Evolutionary conservation across 2,113 vertebrate species (phyloP).

Genomic region (Macaca mulatta): DNA sequence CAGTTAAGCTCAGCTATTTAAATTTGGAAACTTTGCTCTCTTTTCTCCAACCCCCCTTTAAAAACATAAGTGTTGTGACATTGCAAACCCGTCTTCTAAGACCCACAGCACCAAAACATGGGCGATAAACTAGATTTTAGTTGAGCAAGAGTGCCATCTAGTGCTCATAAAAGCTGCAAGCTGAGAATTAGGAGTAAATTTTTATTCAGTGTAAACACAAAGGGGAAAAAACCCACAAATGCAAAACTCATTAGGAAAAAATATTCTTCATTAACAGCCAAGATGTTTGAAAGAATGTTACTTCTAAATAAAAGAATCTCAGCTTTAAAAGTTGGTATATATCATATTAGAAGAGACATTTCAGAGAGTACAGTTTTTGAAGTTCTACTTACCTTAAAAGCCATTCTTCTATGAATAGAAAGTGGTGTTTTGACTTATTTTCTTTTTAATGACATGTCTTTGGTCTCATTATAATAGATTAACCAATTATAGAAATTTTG

Average conservation of each 20-base stretch:
- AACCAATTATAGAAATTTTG: neutral
- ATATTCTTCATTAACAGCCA: neutral
- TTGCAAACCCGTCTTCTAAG: neutral
- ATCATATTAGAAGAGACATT: neutral
- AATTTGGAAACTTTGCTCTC: neutral
- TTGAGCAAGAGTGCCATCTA: constrained; percentile 72
- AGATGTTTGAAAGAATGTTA: constrained; percentile 8
- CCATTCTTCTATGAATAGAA: constrained; percentile 2
- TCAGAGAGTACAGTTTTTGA: neutral
- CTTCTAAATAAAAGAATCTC: neutral
- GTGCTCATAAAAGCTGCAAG: constrained; percentile 53
- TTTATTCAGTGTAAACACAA: neutral
- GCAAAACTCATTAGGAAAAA: neutral
- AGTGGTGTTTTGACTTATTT: neutral
- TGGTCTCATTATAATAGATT: neutral
- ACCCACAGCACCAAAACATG: neutral
- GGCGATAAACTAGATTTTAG: neutral
- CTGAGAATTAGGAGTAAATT: constrained; percentile 31
- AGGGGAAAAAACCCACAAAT: neutral
- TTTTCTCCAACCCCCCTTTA: neutral
- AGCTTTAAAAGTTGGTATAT: neutral
- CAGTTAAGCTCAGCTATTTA: constrained; percentile 21
- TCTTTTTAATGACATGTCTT: constrained; percentile 3
- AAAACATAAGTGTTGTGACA: constrained; percentile 26
- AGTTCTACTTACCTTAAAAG: constrained; percentile 4